Evolutionary conservation across 2,888 invertebrate species (phyloP), one percentile per base, ranked within the genome.

Genomic region (Eupithecia abbreviata): DNA sequence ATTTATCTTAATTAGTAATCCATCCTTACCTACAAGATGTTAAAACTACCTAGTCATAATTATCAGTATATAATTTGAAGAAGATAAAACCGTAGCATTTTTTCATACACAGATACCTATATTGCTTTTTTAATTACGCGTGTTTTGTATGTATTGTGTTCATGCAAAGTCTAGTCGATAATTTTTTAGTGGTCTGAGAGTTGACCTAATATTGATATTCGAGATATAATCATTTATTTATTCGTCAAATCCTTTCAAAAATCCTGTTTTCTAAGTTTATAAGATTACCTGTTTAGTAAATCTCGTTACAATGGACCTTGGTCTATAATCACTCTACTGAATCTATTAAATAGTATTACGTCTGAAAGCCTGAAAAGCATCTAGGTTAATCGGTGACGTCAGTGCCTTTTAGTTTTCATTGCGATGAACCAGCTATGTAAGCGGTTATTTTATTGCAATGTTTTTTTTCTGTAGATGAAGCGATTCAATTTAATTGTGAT

Each of bases 361-460:
- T 71, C 65, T 73, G 65, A 71, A 76, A 70, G 66, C 71, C 65
- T 73, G 65, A 71, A 76, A 70, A 55, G 65, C 65, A 71, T 51
- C 70, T 77, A 30, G 75, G 73, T 72, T 77, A 71, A 75, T 67
- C 43, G 75, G 65, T 67, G 75, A 49, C 71, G 72, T 70, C 30
- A 71, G 45, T 69, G 43, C 49, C 51, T 71, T 75, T 75, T 71
- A 66, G 71, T 62, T 73, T 73, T 51, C 68, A 71, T 71, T 72
- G 77, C 51, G 69, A 71, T 71, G 66, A 71, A 43, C 66, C 77
- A 71, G 75, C 75, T 15, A 75, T 73, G 72, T 72, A 41, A 65
- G 43, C 77, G 62, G 42, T 68, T 51, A 68, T 68, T 74, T 76
- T 73, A 75, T 51, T 15, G 1, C n/a, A 55, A 55, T 51, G n/a